A percentile compares a stretch with the other conserved stretches of the same genome.
These are phyloP conservation scores for Motacilla tschutschensis DNA, from an alignment of 2,113 vertebrate genomes.

Conservation along the genomic window DNA sequence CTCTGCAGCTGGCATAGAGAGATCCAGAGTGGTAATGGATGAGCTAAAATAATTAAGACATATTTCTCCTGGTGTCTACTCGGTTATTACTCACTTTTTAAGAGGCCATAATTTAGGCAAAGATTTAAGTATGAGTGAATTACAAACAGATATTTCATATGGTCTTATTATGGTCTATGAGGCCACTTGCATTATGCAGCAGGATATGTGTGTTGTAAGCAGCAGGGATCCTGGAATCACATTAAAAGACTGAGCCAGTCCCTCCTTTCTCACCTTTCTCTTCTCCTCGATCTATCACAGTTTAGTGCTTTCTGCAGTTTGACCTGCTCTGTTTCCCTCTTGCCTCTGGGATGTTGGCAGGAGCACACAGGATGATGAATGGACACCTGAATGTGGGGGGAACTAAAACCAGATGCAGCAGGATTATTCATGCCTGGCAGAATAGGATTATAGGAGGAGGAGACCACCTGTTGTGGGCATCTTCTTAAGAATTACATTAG, in stretches of 20 bases:
- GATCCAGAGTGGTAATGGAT: constrained; percentile 53
- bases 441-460: background rate
- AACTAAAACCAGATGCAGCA: background rate
- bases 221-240: background rate
- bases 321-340: background rate
- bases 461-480: background rate
- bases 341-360: background rate
- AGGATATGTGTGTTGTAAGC: background rate
- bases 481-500: background rate
- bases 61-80: constrained; percentile 41
- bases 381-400: background rate
- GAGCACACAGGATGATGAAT: background rate
- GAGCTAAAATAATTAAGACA: constrained; percentile 64
- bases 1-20: constrained; percentile 61
- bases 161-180: background rate
- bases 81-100: constrained; percentile 37
- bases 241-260: background rate
- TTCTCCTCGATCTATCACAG: background rate
- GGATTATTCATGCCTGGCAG: background rate
- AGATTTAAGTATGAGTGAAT: constrained; percentile 13
- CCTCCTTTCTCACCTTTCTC: background rate
- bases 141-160: background rate
- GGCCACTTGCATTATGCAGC: background rate
- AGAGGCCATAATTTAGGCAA: constrained; percentile 38
- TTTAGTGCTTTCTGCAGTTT: background rate